A percentile compares a stretch with the other conserved stretches of the same genome.
These are phyloP conservation scores for Notoglanidium macrostoma DNA, from an alignment of 2,797 vertebrate species.

Conservation along the genomic window DNA sequence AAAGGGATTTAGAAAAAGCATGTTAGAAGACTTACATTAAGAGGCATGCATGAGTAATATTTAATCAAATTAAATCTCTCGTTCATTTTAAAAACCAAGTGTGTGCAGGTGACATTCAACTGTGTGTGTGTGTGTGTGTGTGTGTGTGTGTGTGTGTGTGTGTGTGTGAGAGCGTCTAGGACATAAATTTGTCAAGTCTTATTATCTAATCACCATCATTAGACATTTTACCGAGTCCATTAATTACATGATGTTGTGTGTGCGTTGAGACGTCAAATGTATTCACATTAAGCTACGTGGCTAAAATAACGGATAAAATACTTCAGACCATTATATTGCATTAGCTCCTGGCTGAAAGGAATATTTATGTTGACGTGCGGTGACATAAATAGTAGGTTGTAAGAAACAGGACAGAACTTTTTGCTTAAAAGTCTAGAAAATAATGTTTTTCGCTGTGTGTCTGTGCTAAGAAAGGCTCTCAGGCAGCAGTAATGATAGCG, in stretches of 20 bases:
- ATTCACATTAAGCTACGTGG: neutral
- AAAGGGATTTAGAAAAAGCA: neutral
- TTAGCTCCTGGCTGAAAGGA: conserved; percentile 9
- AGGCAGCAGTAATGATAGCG: neutral
- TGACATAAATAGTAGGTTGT: conserved; percentile 23
- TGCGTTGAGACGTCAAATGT: neutral
- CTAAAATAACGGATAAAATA: conserved; percentile 12
- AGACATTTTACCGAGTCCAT: neutral
- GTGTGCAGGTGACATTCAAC: neutral
- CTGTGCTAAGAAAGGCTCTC: conserved; percentile 10
- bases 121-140: neutral
- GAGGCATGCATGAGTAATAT: neutral
- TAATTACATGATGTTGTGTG: neutral
- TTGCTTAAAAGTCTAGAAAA: conserved; percentile 9
- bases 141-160: neutral
- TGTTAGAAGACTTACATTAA: neutral
- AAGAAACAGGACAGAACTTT: conserved; percentile 18
- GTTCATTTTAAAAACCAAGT: neutral
- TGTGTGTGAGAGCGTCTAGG: neutral
- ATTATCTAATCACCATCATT: conserved; percentile 22
- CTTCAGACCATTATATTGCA: conserved; percentile 9
- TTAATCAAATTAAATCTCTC: neutral
- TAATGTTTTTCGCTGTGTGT: neutral
- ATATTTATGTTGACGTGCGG: neutral
- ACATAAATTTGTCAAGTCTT: neutral